Conservation (phyloP, 2,113 vertebrate species). For the Rhegmatorhina hoffmannsi region DNA sequence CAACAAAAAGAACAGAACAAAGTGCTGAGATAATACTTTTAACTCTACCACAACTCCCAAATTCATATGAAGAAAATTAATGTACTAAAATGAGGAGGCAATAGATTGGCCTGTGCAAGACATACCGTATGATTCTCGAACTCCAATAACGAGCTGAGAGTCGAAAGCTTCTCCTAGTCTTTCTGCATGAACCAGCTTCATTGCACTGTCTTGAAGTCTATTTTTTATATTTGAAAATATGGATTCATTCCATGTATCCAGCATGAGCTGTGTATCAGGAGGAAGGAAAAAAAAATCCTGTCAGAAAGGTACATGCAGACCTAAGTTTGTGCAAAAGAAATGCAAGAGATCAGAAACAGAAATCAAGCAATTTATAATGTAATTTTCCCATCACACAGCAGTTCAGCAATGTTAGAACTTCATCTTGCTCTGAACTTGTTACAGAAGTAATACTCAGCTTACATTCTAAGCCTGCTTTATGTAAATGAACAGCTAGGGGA, state of each 20-base stretch:
- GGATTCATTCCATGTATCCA: constrained; percentile 99
- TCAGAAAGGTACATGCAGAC: not conserved
- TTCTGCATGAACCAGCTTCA: constrained; percentile 98
- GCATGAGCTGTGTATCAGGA: constrained; percentile 86
- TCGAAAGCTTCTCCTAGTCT: constrained; percentile 97
- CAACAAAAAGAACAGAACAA: not conserved
- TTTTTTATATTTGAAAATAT: constrained; percentile 99
- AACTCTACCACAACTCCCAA: not conserved
- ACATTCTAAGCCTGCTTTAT: not conserved
- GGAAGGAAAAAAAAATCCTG: not conserved
- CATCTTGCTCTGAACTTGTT: not conserved
- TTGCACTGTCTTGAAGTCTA: constrained; percentile 96
- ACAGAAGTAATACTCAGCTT: not conserved
- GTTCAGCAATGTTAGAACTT: not conserved
- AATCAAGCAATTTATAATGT: not conserved
- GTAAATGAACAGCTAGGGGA: not conserved
- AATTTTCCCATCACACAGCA: not conserved
- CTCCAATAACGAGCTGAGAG: constrained; percentile 98
- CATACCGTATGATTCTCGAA: constrained; percentile 97
- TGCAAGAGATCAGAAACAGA: not conserved
- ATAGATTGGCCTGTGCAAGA: not conserved
- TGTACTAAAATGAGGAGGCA: not conserved
- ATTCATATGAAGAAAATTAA: not conserved
- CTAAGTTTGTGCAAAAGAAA: not conserved
- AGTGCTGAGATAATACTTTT: not conserved